Percentiles rank a stretch among this genome's conserved stretches.
phyloP scores from a whole-genome alignment of 2,113 vertebrate species.

The Menidia beryllina region DNA sequence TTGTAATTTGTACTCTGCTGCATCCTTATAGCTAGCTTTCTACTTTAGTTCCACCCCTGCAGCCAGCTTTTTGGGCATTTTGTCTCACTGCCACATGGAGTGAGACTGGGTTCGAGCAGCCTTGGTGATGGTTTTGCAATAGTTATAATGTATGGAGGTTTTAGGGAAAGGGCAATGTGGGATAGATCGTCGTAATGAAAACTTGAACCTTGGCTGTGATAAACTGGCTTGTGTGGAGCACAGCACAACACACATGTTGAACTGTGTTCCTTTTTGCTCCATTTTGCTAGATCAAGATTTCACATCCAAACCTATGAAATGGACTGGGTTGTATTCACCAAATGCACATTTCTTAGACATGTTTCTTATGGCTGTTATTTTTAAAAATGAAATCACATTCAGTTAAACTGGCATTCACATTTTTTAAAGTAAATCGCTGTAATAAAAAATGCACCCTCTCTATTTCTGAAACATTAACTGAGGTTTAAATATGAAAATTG shows the following conservation, averaged over 20 bases:
- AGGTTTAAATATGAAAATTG: background rate
- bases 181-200: background rate
- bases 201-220: background rate
- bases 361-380: too few species aligned
- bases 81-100: background rate
- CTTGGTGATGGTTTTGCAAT: background rate
- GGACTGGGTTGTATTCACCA: too few species aligned
- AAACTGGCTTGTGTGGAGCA: background rate
- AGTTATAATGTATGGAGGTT: background rate
- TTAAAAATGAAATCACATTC: too few species aligned
- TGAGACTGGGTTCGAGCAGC: background rate
- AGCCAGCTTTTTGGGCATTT: background rate
- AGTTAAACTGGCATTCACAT: too few species aligned
- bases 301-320: too few species aligned
- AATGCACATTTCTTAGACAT: too few species aligned
- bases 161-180: background rate
- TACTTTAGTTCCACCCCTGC: background rate
- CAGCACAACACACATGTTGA: background rate
- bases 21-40: too few species aligned
- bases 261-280: background rate
- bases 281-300: too few species aligned
- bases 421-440: too few species aligned
- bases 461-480: too few species aligned
- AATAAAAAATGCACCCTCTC: too few species aligned
- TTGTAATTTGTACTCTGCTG: background rate